A percentile compares a stretch with the other conserved stretches of the same genome.
These are phyloP conservation scores for Epirrhoe alternata DNA, from an alignment of 2,888 invertebrate species.

Conservation along the genomic window DNA sequence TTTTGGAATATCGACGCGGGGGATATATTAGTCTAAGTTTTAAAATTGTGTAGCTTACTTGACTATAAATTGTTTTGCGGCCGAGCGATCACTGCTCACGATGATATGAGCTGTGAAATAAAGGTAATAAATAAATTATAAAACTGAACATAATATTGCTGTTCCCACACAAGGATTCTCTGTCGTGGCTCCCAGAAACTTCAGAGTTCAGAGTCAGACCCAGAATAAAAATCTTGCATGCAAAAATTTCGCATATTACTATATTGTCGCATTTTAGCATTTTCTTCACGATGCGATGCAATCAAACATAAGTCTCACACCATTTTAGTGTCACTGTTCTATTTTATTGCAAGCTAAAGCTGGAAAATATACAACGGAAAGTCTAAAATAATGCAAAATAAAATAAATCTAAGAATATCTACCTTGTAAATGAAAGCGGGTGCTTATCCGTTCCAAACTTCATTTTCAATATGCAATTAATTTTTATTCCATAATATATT, in stretches of 20 bases:
- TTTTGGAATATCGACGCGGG: slow-evolving; percentile 46
- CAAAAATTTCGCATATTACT: too few relatives aligned
- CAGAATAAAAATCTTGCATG: too few relatives aligned
- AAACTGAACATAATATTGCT: too few relatives aligned
- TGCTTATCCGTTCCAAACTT: slow-evolving; percentile 73
- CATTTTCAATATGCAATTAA: slow-evolving; percentile 61
- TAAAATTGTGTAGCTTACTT: slow-evolving; percentile 75
- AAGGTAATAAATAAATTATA: slow-evolving; percentile 1
- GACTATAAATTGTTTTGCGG: slow-evolving; percentile 75
- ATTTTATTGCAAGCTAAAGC: neutral
- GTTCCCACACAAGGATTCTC: too few relatives aligned
- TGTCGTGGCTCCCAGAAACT: too few relatives aligned
- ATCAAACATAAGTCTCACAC: too few relatives aligned
- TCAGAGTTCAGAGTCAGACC: too few relatives aligned
- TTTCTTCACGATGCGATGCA: too few relatives aligned
- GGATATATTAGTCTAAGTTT: slow-evolving; percentile 66
- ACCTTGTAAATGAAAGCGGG: slow-evolving; percentile 79
- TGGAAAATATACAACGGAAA: neutral
- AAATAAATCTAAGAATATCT: slow-evolving; percentile 60
- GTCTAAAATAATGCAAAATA: slow-evolving; percentile 44
- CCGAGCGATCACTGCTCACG: slow-evolving; percentile 83
- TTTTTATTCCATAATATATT: slow-evolving; percentile 79
- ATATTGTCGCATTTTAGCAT: too few relatives aligned
- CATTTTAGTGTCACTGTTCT: too few relatives aligned
- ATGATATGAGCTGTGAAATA: slow-evolving; percentile 80